A percentile compares a stretch with the other conserved stretches of the same genome.
Conservation (phyloP, 2,113 vertebrate genomes). For the Donacobius atricapilla region DNA sequence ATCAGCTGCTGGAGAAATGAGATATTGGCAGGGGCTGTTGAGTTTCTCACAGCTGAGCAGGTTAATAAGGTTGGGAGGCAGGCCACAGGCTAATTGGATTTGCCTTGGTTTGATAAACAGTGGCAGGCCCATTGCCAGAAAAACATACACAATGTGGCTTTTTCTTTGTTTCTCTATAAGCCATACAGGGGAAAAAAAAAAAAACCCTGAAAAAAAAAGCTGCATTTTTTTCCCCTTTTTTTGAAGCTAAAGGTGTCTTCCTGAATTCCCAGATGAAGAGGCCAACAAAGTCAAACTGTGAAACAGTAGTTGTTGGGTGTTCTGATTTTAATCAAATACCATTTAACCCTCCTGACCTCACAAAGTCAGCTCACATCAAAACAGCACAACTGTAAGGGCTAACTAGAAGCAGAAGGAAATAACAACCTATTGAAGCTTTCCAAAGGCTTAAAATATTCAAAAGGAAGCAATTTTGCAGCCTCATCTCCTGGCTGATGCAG, state of each 20-base stretch:
- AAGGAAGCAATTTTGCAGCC: not conserved
- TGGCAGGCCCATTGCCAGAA: constrained; percentile 79
- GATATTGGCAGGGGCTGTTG: constrained; percentile 93
- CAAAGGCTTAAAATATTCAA: not conserved
- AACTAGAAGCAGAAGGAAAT: constrained; percentile 49
- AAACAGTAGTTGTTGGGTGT: constrained; percentile 72
- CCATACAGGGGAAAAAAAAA: not conserved
- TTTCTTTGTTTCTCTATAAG: constrained; percentile 65
- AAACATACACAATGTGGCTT: constrained; percentile 66
- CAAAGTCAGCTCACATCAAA: constrained; percentile 74
- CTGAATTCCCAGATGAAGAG: constrained; percentile 69
- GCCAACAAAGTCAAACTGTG: constrained; percentile 46
- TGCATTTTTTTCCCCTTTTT: not conserved
- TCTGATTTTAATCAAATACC: constrained; percentile 84
- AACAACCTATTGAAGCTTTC: not conserved
- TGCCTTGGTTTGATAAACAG: constrained; percentile 92
- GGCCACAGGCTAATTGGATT: constrained; percentile 98
- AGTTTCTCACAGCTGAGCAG: constrained; percentile 90
- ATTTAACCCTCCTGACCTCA: constrained; percentile 80
- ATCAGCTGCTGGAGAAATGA: constrained; percentile 92
- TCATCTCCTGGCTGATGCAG: not conserved
- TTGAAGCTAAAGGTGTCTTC: constrained; percentile 10
- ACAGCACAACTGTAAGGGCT: not conserved
- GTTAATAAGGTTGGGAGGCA: constrained; percentile 94
- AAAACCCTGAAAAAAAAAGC: not conserved